Conservation (phyloP, 2,113 vertebrate genomes). For the Lethenteron camtschaticum region DNA sequence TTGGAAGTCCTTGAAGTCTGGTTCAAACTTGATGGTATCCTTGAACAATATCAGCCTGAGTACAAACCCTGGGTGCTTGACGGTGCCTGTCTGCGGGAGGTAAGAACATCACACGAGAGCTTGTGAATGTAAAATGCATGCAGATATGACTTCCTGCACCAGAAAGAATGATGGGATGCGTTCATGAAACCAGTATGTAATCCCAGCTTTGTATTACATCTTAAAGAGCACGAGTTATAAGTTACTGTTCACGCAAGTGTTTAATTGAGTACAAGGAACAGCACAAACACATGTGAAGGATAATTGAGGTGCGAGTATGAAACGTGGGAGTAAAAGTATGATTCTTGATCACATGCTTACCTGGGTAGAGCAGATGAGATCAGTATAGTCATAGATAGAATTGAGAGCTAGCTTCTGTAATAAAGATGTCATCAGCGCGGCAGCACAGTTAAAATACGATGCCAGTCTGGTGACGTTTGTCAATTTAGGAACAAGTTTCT, state of each 20-base stretch:
- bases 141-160: not conserved
- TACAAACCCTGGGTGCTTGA: conserved; percentile 41
- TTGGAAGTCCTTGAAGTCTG: conserved; percentile 32
- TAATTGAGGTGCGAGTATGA: not conserved
- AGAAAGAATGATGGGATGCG: not conserved
- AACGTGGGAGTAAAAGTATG: not conserved
- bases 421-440: conserved; percentile 44
- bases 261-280: not conserved
- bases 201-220: not conserved
- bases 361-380: conserved; percentile 30
- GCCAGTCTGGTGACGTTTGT: conserved; percentile 24
- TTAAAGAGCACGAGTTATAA: not conserved
- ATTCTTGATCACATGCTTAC: conserved; percentile 23
- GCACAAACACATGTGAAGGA: not conserved
- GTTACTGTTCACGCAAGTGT: not conserved
- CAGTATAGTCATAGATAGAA: conserved; percentile 47
- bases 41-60: conserved; percentile 35
- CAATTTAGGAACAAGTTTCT: conserved; percentile 26
- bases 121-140: not conserved
- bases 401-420: conserved; percentile 37
- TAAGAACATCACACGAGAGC: not conserved
- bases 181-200: not conserved
- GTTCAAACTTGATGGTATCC: conserved; percentile 35
- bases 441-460: conserved; percentile 43
- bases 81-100: conserved; percentile 25